Evolutionary conservation across 2,888 invertebrate species (phyloP), one percentile per base, ranked within the genome.

Genomic region (Cosmopolites sordidus): DNA sequence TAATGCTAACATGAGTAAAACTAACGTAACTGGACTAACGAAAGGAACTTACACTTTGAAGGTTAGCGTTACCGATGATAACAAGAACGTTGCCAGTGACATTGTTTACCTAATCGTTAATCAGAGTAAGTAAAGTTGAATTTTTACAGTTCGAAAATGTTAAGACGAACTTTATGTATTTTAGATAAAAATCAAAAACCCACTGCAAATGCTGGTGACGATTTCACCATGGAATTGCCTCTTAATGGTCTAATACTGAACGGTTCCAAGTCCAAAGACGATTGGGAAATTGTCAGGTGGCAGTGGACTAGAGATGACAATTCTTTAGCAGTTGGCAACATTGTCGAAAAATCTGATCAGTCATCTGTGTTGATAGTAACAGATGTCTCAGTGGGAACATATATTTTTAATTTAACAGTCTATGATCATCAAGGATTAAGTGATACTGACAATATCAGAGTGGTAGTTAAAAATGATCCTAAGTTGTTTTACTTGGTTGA

Each of bases 141-240:
- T 33, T 33, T 33, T 33, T 33, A 33, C 12, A 9, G 2, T 12
- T 9, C 33, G 33, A 6, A 3, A 33, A 4, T 33, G 5, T 27
- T 27, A 27, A 27, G 5, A 27, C 5, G 5, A 27, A 33, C n/a
- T 33, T 33, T n/a, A 5, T 33, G 11, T 48, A 62, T 68, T 68
- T 41, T 71, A 93, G 94, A 91, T 73, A 86, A 87, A 73, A 96
- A 96, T 76, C 86, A 88, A 54, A 83, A 89, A 3, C 95, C 95
- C 0, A 85, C 86, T 66, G 93, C 95, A 0, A 86, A 90, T 69
- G 94, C 89, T 1, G 94, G 94, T 4, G 91, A 89, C 0, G 90
- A 94, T 73, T 83, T 86, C 68, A 84, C 85, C 12, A 76, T 93
- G 1, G 79, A 83, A 40, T 75, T 92, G 44, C 94, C 95, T 0